phyloP scores from a whole-genome alignment of 1,140 invertebrate genomes.

The Calosoma granatense region DNA sequence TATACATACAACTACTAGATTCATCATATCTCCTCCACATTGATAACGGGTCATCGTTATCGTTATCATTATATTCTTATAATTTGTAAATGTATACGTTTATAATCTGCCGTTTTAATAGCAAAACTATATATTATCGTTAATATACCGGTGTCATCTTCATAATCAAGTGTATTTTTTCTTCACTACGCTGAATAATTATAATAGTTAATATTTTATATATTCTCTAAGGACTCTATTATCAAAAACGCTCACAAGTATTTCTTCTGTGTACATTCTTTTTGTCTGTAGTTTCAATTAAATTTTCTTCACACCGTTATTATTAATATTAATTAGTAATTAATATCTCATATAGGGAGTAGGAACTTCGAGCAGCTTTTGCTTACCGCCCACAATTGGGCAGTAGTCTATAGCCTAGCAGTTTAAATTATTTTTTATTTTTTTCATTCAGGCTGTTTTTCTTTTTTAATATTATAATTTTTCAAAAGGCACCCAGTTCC shows the following conservation, averaged over 20 bases:
- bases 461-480: conserved; percentile 18
- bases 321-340: conserved; percentile 15
- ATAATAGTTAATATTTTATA: background rate
- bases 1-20: no score
- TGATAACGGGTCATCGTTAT: no score
- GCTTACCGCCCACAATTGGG: conserved; percentile 10
- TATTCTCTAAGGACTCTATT: conserved; percentile 11
- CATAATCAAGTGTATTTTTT: no score
- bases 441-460: conserved; percentile 12
- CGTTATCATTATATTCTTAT: no score
- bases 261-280: background rate
- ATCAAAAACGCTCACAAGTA: conserved; percentile 32
- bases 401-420: background rate
- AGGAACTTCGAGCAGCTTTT: conserved; percentile 28
- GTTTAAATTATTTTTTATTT: conserved; percentile 5
- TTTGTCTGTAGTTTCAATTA: background rate
- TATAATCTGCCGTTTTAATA: conserved; percentile 25
- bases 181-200: background rate
- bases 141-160: no score
- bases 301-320: background rate
- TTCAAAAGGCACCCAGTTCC: conserved; percentile 35
- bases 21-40: no score
- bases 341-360: conserved; percentile 27
- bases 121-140: conserved; percentile 30
- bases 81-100: background rate